Evolutionary conservation across 2,113 vertebrate species (phyloP), one percentile per base, ranked within the genome.

Genomic region (Gymnorhina tibicen): DNA sequence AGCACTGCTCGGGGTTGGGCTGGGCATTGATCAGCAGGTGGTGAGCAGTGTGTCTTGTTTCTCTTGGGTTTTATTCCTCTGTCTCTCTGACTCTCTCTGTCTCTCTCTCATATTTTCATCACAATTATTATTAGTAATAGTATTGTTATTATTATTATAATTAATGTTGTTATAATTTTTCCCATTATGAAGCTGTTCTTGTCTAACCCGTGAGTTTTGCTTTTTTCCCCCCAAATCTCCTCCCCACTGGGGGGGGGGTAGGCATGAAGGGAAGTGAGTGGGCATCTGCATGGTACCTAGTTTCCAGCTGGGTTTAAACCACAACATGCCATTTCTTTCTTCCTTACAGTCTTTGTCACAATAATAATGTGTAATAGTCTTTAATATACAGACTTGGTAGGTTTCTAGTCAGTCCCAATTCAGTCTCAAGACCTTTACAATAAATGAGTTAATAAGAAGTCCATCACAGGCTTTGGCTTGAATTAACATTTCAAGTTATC

Each of bases 201-300:
- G 33, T 37, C 42, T 50, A 49, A 56, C 10, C 5, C 2, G 15
- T 7, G 42, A 56, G 21, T 80, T 66, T 44, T 37, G 18, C 21
- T 19, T 50, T 58, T 79, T 64, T 33, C 22, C 6, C 6, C 24
- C 12, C 15, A 59, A 2, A 52, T 66, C 52, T 74, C 10, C 12
- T 59, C 19, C 10, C 16, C 39, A 46, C 7, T 33, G 23, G 9
- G 33, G 3, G 33, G 3, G 1, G 3, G 12, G 7, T 53, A 74
- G 60, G 18, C 26, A 59, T 1, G 1, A 19, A 59, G 13, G 18
- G 33, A 3, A 59, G 28, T 17, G 13, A 59, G 19, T 0, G 0
- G 20, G 8, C 20, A 27, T 24, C 37, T 67, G 27, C 37, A 66
- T 6, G 10, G 18, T 37, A 42, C 52, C 44, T 24, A 23, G 23